These are phyloP conservation scores for Oscheius sp. DNA, from an alignment of 2,888 invertebrate species.

Conservation along the genomic window DNA sequence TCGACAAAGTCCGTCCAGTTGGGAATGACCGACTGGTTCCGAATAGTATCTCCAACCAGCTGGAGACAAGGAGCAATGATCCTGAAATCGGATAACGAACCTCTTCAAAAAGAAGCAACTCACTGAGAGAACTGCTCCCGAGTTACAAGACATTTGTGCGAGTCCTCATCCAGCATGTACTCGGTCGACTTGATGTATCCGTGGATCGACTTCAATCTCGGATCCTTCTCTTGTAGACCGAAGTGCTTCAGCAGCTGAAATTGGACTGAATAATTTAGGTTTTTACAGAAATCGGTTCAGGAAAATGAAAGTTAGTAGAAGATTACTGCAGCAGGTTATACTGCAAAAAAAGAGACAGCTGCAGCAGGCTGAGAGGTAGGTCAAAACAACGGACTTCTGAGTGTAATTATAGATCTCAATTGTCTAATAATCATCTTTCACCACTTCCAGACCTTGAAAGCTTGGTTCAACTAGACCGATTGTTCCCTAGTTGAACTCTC, in stretches of 20 bases:
- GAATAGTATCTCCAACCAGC: conserved; percentile 66
- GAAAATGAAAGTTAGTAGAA: no score
- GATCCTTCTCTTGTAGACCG: conserved; percentile 66
- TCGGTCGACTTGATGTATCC: conserved; percentile 51
- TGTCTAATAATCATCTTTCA: no score
- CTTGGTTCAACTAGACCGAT: no score
- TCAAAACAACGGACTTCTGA: no score
- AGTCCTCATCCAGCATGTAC: conserved; percentile 56
- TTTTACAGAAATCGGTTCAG: no score
- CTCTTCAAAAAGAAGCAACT: neutral
- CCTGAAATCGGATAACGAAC: conserved; percentile 41
- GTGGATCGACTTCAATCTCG: conserved; percentile 53
- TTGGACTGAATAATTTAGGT: no score
- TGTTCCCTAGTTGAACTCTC: no score
- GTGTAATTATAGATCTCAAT: no score
- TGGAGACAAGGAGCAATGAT: conserved; percentile 65
- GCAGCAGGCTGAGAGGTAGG: no score
- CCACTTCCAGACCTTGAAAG: no score
- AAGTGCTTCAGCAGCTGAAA: conserved; percentile 61
- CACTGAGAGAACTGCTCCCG: conserved; percentile 66
- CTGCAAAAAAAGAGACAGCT: no score
- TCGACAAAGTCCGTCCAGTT: conserved; percentile 90
- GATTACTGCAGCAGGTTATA: no score
- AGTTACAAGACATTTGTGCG: conserved; percentile 53
- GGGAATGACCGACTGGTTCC: conserved; percentile 88